Evolutionary conservation across 1,140 invertebrate species (phyloP), one percentile per base, ranked within the genome.

Genomic region (Maconellicoccus hirsutus): DNA sequence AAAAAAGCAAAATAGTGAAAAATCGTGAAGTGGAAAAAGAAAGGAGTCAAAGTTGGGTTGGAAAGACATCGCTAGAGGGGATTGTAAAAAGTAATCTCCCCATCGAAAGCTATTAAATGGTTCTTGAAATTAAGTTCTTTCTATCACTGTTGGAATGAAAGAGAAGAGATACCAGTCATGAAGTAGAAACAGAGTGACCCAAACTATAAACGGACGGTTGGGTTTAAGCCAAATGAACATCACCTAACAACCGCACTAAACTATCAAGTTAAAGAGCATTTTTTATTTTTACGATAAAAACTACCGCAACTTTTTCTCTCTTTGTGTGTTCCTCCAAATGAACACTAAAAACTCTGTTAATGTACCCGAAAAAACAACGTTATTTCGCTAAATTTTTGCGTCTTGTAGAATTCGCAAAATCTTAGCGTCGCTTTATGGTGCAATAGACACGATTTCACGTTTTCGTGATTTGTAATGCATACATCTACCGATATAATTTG

Each of bases 281-380:
- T 52, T 52, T 52, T 52, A 52, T 52, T 52, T 52, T 52, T 52
- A 52, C 42, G 42, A 52, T 52, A 52, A 52, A 52, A 52, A 52
- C 42, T 52, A 52, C 42, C 42, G 42, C 42, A 52, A 52, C 42
- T 52, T 52, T 52, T 52, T 4, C 42, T 52, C 42, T 19, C 42
- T 52, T 52, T 52, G 42, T 52, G 29, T 52, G 42, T 52, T 52
- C 42, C n/a, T 52, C n/a, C 42, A 52, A 52, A 52, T 52, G 42
- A 52, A 52, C 42, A 52, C 42, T 52, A 52, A 52, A 52, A 52
- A 52, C 12, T 52, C 42, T 19, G 42, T 19, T 52, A 52, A 52
- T 52, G 42, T 52, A 52, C 10, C 42, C 42, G 42, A 52, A 19
- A 52, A 52, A 52, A 52, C 42, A 16, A 16, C 42, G 6, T 52